Evolutionary conservation across 1,140 invertebrate genomes (phyloP).

Genomic region (Globodera rostochiensis): DNA sequence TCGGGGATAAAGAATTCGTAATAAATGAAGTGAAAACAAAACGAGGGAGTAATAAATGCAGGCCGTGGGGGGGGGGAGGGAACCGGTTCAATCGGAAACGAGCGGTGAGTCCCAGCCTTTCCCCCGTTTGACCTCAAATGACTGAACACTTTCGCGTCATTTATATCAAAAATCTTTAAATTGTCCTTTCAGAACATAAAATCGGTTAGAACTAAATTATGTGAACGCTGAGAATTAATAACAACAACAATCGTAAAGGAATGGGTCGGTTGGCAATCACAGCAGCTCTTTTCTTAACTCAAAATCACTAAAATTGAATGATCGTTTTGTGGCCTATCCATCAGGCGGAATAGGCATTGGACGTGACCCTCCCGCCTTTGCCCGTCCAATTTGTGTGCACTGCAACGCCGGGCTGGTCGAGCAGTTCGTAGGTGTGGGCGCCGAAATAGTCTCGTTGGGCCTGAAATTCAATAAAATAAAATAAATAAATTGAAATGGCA

Average conservation of each 20-base stretch:
- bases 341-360: constrained; percentile 77
- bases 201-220: not conserved
- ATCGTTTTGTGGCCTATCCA: not conserved
- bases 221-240: too few relatives aligned
- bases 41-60: not conserved
- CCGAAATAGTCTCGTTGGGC: constrained; percentile 98
- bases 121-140: not conserved
- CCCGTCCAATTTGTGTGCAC: constrained; percentile 98
- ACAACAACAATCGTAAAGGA: not conserved
- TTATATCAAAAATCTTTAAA: constrained; percentile 1
- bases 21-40: not conserved
- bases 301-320: not conserved
- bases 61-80: constrained; percentile 9
- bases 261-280: not conserved
- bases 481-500: not conserved
- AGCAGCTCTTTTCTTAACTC: too few relatives aligned
- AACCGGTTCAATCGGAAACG: not conserved
- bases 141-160: constrained; percentile 12
- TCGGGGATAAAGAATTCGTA: constrained; percentile 12
- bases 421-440: constrained; percentile 93
- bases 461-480: constrained; percentile 68
- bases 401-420: constrained; percentile 78
- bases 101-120: too few relatives aligned
- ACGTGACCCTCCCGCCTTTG: constrained; percentile 91
- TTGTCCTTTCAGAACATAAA: constrained; percentile 22